These are phyloP conservation scores for Forbesichthys agassizii DNA, from an alignment of 2,113 vertebrate genomes.

Conservation along the genomic window DNA sequence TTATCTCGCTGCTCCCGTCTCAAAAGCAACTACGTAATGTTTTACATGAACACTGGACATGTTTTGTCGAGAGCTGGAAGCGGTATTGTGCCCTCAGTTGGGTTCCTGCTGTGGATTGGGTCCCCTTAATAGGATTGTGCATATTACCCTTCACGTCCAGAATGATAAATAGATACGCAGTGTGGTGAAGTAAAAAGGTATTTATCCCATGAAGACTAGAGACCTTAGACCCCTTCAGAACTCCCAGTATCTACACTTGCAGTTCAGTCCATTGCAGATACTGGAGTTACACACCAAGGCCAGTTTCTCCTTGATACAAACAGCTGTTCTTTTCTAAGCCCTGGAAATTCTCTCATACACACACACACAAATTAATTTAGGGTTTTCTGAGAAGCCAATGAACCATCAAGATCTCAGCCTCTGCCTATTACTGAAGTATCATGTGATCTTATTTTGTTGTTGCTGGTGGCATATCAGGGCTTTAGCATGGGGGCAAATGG, in stretches of 20 bases:
- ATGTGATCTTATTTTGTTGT: slow-evolving; percentile 38
- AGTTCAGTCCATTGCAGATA: slow-evolving; percentile 37
- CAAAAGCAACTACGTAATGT: no score
- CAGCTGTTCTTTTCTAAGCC: slow-evolving; percentile 57
- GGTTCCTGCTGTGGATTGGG: no score
- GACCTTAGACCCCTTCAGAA: no score
- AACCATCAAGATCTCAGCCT: slow-evolving; percentile 35
- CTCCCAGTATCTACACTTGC: slow-evolving; percentile 2
- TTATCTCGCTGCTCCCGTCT: no score
- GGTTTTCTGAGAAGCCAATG: slow-evolving; percentile 51
- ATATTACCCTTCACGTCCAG: no score
- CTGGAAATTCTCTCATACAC: slow-evolving; percentile 14
- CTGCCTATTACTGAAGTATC: slow-evolving; percentile 66
- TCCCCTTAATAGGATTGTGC: no score
- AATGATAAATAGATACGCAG: no score
- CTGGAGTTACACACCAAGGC: slow-evolving; percentile 41
- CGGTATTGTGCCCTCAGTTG: no score
- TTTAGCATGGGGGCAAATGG: slow-evolving; percentile 43
- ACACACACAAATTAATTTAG: slow-evolving; percentile 54
- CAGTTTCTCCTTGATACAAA: slow-evolving; percentile 44
- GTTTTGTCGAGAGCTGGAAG: no score
- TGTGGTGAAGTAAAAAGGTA: no score
- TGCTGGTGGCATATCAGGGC: slow-evolving; percentile 26
- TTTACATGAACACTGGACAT: no score
- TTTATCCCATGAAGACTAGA: no score